Conservation (phyloP, 2,888 invertebrate species). For the Fragum sueziense region DNA sequence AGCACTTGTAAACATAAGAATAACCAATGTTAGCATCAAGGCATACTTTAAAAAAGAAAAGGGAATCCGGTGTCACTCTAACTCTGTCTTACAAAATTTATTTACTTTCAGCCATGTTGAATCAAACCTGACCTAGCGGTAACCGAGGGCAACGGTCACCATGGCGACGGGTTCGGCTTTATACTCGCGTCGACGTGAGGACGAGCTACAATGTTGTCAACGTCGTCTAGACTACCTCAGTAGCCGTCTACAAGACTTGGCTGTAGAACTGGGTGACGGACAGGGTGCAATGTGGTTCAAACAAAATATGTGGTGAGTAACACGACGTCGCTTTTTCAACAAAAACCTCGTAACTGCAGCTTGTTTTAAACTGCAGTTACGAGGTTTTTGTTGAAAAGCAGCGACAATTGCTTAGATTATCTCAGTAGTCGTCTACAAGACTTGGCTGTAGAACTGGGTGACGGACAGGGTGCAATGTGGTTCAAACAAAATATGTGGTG, state of each 20-base stretch:
- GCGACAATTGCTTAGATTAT: slow-evolving; percentile 8
- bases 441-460: slow-evolving; percentile 54
- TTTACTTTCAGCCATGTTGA: slow-evolving; percentile 1
- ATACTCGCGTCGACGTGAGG: slow-evolving; percentile 17
- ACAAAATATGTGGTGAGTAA: slow-evolving; percentile 58
- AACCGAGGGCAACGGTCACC: not conserved
- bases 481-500: slow-evolving; percentile 56
- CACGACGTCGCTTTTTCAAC: not conserved
- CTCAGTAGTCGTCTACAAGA: slow-evolving; percentile 55
- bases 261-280: slow-evolving; percentile 59
- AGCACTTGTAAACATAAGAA: too few species aligned
- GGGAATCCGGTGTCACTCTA: too few species aligned
- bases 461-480: slow-evolving; percentile 58
- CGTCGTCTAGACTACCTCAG: slow-evolving; percentile 56
- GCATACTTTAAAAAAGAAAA: too few species aligned
- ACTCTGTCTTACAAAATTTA: too few species aligned
- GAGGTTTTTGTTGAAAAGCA: too few species aligned
- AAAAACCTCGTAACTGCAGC: too few species aligned
- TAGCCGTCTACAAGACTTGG: slow-evolving; percentile 58
- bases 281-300: slow-evolving; percentile 62
- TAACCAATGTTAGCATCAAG: too few species aligned
- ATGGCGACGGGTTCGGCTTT: slow-evolving; percentile 28
- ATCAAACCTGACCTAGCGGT: not conserved
- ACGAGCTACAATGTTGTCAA: slow-evolving; percentile 51
- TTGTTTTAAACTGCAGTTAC: too few species aligned